A percentile compares a stretch with the other conserved stretches of the same genome.
These are phyloP conservation scores for Sakesphorus luctuosus DNA, from an alignment of 2,113 vertebrate genomes.

Conservation along the genomic window DNA sequence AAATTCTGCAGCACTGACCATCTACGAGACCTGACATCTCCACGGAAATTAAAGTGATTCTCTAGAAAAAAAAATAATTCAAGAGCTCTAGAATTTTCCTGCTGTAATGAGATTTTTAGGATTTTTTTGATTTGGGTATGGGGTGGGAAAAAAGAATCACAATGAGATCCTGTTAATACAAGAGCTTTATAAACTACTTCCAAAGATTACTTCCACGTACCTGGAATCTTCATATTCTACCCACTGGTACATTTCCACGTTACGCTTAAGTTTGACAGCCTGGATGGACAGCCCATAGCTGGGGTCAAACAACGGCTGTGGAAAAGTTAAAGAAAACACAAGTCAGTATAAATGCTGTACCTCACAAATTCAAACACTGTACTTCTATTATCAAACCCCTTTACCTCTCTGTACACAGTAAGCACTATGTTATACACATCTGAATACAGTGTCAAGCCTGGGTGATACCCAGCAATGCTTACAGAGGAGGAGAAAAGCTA, in stretches of 20 bases:
- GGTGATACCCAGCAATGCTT: background rate
- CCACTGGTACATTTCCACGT: constrained; percentile 99
- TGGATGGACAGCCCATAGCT: constrained; percentile 89
- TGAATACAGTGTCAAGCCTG: background rate
- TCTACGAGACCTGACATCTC: background rate
- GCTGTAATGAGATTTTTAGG: accelerated
- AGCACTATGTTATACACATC: background rate
- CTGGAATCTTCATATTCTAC: constrained; percentile 89
- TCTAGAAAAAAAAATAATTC: background rate
- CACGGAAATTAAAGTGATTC: background rate
- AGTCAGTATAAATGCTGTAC: background rate
- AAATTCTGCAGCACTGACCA: background rate
- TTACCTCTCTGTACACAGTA: background rate
- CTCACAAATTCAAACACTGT: background rate
- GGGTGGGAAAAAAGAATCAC: background rate
- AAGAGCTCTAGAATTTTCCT: background rate
- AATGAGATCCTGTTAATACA: background rate
- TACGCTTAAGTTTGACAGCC: constrained; percentile 90
- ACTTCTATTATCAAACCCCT: background rate
- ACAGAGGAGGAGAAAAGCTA: background rate
- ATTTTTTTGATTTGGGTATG: background rate
- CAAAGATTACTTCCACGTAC: constrained; percentile 71
- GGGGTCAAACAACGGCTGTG: constrained; percentile 91
- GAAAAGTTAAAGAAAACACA: background rate
- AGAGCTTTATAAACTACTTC: background rate